phyloP scores from a whole-genome alignment of 2,888 invertebrate genomes.

The Eumacrocentrus americanus region DNA sequence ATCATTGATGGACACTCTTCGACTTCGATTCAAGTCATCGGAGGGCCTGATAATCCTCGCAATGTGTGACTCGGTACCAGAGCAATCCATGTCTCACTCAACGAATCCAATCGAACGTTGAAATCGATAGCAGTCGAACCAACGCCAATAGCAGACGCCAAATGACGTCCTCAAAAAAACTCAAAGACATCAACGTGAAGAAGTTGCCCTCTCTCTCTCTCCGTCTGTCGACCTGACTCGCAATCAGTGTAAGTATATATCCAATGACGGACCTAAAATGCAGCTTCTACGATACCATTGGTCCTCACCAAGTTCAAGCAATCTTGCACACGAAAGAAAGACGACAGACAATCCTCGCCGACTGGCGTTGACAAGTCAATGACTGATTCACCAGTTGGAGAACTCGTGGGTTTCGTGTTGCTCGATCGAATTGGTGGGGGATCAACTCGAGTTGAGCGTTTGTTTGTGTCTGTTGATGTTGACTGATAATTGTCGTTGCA shows the following conservation, averaged over 20 bases:
- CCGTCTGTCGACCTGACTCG: slow-evolving; percentile 2
- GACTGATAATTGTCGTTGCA: not conserved
- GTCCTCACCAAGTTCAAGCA: not conserved
- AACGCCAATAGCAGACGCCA: too few relatives aligned
- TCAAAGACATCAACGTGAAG: slow-evolving; percentile 9
- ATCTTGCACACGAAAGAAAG: not conserved
- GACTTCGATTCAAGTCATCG: slow-evolving; percentile 28
- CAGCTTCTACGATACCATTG: slow-evolving; percentile 9
- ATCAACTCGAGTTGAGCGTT: not conserved
- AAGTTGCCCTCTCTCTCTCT: slow-evolving; percentile 4
- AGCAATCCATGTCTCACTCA: slow-evolving; percentile 20
- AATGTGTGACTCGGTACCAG: slow-evolving; percentile 6
- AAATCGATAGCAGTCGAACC: too few relatives aligned
- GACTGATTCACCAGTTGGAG: slow-evolving; percentile 19
- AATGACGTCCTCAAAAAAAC: slow-evolving; percentile 12
- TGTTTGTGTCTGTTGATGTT: not conserved
- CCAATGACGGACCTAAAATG: slow-evolving; percentile 11
- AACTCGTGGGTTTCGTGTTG: not conserved
- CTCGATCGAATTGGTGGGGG: slow-evolving; percentile 1
- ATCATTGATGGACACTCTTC: slow-evolving; percentile 58
- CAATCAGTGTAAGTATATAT: too few relatives aligned
- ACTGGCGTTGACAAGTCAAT: slow-evolving; percentile 21
- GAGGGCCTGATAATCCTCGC: slow-evolving; percentile 35
- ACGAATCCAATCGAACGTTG: too few relatives aligned
- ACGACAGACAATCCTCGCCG: not conserved